These are phyloP conservation scores for Panopea generosa DNA, from an alignment of 2,888 invertebrate species.

Conservation along the genomic window DNA sequence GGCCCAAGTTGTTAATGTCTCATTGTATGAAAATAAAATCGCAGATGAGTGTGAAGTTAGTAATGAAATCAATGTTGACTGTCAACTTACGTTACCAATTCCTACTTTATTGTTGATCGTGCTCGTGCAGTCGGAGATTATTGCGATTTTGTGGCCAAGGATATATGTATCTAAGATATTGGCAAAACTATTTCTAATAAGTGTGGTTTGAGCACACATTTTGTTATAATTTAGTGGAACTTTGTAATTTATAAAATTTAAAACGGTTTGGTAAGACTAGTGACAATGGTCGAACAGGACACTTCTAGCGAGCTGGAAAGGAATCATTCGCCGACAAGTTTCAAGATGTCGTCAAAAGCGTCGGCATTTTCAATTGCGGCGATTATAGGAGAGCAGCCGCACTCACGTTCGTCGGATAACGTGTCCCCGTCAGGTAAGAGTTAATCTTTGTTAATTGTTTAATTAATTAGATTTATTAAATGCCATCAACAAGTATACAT, in stretches of 20 bases:
- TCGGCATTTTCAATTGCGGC: conserved; percentile 98
- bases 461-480: not conserved
- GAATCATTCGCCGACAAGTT: conserved; percentile 23
- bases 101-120: conserved; percentile 15
- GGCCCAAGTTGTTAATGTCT: conserved; percentile 58
- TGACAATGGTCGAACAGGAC: conserved; percentile 43
- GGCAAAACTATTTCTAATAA: too few species aligned
- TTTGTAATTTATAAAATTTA: too few species aligned
- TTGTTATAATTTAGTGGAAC: too few species aligned
- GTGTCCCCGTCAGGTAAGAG: conserved; percentile 57
- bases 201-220: too few species aligned
- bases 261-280: too few species aligned
- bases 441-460: not conserved
- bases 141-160: too few species aligned
- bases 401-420: conserved; percentile 55
- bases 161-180: too few species aligned
- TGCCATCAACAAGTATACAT: not conserved
- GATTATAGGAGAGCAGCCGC: conserved; percentile 89
- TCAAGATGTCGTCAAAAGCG: conserved; percentile 88
- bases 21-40: conserved; percentile 57
- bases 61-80: conserved; percentile 63
- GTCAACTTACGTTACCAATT: conserved; percentile 45
- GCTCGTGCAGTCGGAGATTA: not conserved
- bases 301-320: conserved; percentile 14
- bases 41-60: conserved; percentile 54